Evolutionary conservation across 2,113 vertebrate species (phyloP), one percentile per base, ranked within the genome.

Genomic region (Eulemur rufifrons): DNA sequence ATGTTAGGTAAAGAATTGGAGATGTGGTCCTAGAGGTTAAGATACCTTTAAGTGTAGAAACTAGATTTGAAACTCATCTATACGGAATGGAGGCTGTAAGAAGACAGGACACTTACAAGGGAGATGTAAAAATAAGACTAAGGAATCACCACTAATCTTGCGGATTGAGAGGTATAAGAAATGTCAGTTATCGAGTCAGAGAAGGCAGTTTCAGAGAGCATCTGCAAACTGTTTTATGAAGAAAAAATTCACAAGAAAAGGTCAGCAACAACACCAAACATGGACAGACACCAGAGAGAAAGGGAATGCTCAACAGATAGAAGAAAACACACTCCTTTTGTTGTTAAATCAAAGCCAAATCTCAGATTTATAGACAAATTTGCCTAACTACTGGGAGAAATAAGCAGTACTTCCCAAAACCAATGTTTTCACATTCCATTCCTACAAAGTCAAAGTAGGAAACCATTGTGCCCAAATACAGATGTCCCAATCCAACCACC

Each of bases 51-150:
- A 56, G 37, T 69, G 5, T 10, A 92, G n/a, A 86, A 89, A 92
- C 37, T 83, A 95, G 61, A 71, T 83, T 89, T 88, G 52, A n/a
- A 94, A 95, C 85, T 95, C 37, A 95, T 78, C 64, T 64, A 81
- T 39, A 91, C 64, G 37, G 15, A 74, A 97, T 50, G 93, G 17
- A 89, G 64, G 17, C 25, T 93, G 0, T 86, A 93, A 93, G 18
- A 97, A 94, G 32, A 92, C 1, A 97, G 34, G 14, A 85, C 17
- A 92, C 1, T 50, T 85, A 94, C 4, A 78, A 86, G 81, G 64
- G 10, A 90, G 50, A 95, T 23, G 52, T 86, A 92, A 96, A 94
- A 89, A 80, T 92, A 39, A 94, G 73, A 73, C 47, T 66, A 77
- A 91, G 13, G 13, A 92, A 86, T 66, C 64, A 92, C 42, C 64